Percentiles rank a stretch among this genome's conserved stretches.
Evolutionary conservation across 1,140 invertebrate species (phyloP).

Genomic region (Lasioglossum albipes): DNA sequence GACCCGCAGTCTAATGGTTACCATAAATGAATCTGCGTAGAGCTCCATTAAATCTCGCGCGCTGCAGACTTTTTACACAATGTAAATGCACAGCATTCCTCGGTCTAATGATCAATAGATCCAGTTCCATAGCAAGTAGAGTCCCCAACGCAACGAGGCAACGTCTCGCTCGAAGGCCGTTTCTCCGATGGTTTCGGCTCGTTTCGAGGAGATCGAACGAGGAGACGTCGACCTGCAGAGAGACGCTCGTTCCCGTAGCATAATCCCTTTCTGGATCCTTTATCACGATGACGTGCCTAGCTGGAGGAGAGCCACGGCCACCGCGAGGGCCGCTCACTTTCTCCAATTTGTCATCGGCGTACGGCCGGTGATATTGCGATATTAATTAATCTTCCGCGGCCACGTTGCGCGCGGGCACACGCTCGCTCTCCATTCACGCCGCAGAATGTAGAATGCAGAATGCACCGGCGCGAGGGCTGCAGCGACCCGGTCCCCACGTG

Average conservation of each 20-base stretch:
- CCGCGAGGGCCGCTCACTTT: slow-evolving; percentile 66
- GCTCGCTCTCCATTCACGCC: slow-evolving; percentile 51
- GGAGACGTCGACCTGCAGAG: too few species aligned
- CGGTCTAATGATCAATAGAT: too few species aligned
- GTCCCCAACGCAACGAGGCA: too few species aligned
- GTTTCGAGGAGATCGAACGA: not conserved
- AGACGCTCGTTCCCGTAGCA: slow-evolving; percentile 1
- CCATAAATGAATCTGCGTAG: too few species aligned
- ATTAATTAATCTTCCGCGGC: slow-evolving; percentile 71
- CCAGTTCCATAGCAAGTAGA: too few species aligned
- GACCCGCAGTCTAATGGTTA: too few species aligned
- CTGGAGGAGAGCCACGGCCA: slow-evolving; percentile 46
- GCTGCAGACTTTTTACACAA: too few species aligned
- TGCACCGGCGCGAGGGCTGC: not conserved
- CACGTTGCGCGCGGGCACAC: slow-evolving; percentile 16
- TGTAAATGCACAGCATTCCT: too few species aligned
- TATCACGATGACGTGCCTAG: slow-evolving; percentile 62
- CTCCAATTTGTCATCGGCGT: slow-evolving; percentile 72
- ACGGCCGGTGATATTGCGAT: slow-evolving; percentile 66
- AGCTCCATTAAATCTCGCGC: too few species aligned
- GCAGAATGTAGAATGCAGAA: not conserved
- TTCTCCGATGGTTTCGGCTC: not conserved
- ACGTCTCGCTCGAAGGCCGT: not conserved
- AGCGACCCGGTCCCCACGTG: not conserved
- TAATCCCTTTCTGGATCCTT: slow-evolving; percentile 56